Evolutionary conservation across 2,797 vertebrate species (phyloP), one percentile per base, ranked within the genome.

Genomic region (Dendrocincla fuliginosa): DNA sequence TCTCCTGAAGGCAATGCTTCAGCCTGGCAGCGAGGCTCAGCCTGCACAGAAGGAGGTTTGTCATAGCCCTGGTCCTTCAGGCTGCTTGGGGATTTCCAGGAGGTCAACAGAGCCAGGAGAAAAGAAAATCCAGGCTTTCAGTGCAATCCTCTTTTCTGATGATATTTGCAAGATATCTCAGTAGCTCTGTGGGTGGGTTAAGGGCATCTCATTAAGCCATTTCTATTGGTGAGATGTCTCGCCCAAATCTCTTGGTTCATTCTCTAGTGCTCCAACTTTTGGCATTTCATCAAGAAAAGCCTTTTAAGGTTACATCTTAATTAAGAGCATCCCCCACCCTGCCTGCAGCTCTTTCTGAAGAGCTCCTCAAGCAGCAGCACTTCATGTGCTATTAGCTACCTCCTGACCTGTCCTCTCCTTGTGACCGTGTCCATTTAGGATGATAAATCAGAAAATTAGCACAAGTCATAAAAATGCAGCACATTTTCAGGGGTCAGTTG

Each of bases 211-310:
- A 39, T 86, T 32, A 64, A 83, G 75, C 57, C 2, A 42, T 74
- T 83, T 63, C 81, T 85, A 64, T 22, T 47, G 78, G 27, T 65
- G 22, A 53, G 52, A 63, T 25, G 30, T n/a, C 74, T 91, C 22
- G 1, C 60, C 44, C 30, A 16, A 90, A 52, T 30, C 4, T 2
- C n/a, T 61, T 35, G 33, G 30, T 91, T 82, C 67, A 2, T 76
- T 82, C n/a, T 32, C 32, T n/a, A 18, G 12, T 46, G 44, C 75
- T 95, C 30, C 84, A 93, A 32, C 47, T 83, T 91, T 5, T 87
- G 86, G 82, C 82, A 80, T 91, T 96, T 87, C 71, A 91, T 79
- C 92, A 89, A 88, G 74, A 69, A 63, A 35, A 87, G 12, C 11
- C 52, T 91, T 92, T 83, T 78, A 78, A 81, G 53, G 71, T 81